Conservation (phyloP, 2,888 invertebrate genomes). For the Bombyx huttoni region DNA sequence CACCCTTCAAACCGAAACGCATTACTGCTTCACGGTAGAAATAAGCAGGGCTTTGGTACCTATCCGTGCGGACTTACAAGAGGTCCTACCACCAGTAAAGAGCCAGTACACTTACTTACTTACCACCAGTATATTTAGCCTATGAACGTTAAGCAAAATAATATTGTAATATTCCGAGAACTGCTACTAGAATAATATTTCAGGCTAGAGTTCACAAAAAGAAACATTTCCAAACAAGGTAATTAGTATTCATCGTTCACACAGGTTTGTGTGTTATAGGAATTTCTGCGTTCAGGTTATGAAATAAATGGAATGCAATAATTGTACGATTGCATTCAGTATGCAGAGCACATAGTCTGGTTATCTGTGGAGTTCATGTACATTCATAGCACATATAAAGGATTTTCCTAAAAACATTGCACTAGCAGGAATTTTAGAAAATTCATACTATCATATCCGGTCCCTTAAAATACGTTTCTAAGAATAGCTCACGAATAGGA, state of each 20-base stretch:
- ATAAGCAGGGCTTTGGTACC: no score
- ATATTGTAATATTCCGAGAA: no score
- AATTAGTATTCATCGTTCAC: slow-evolving; percentile 31
- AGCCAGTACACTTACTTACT: no score
- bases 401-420: not conserved
- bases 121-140: no score
- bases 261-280: slow-evolving; percentile 31
- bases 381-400: not conserved
- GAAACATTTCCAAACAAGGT: slow-evolving; percentile 1
- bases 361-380: slow-evolving; percentile 1
- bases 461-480: no score
- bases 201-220: not conserved
- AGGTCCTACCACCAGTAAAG: no score
- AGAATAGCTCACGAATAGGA: no score
- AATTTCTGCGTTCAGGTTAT: slow-evolving; percentile 32
- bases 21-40: no score
- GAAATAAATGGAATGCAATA: slow-evolving; percentile 37
- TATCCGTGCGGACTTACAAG: no score
- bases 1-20: no score
- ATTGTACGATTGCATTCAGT: slow-evolving; percentile 42
- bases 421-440: slow-evolving; percentile 1
- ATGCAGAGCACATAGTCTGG: slow-evolving; percentile 31
- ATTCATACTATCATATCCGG: not conserved
- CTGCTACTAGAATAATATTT: not conserved
- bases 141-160: no score